phyloP scores from a whole-genome alignment of 2,113 vertebrate species.

The Malurus alboscapulatus region DNA sequence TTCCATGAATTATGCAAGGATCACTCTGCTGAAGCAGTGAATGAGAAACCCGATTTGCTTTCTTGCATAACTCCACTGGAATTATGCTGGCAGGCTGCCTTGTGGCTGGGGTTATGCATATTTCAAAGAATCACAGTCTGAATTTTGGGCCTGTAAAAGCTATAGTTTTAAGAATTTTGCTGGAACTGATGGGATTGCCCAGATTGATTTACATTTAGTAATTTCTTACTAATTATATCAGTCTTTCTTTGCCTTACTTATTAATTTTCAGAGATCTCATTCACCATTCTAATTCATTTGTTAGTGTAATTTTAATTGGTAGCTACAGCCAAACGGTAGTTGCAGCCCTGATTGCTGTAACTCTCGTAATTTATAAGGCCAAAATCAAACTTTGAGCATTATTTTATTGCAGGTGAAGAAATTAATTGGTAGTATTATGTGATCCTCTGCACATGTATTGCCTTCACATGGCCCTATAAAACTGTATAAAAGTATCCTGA shows the following conservation, averaged over 20 bases:
- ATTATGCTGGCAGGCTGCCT: background rate
- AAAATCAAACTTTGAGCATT: background rate
- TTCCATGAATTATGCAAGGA: conserved; percentile 30
- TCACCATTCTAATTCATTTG: background rate
- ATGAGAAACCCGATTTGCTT: conserved; percentile 24
- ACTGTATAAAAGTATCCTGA: background rate
- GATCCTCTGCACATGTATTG: background rate
- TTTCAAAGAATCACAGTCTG: background rate
- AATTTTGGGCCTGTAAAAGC: background rate
- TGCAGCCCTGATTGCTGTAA: background rate
- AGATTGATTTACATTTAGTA: background rate
- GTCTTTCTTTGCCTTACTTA: background rate
- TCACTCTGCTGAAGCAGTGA: conserved; percentile 9
- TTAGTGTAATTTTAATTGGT: background rate
- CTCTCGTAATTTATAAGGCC: background rate
- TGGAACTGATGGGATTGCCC: background rate
- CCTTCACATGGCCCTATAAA: background rate
- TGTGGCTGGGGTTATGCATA: background rate
- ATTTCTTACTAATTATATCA: background rate
- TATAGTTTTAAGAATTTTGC: background rate
- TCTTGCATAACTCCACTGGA: conserved; percentile 17
- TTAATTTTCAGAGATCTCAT: background rate
- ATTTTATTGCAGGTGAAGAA: background rate
- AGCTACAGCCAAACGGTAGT: background rate
- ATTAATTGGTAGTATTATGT: background rate